phyloP scores from a whole-genome alignment of 2,888 invertebrate genomes.

The Chrysolina haemoptera region DNA sequence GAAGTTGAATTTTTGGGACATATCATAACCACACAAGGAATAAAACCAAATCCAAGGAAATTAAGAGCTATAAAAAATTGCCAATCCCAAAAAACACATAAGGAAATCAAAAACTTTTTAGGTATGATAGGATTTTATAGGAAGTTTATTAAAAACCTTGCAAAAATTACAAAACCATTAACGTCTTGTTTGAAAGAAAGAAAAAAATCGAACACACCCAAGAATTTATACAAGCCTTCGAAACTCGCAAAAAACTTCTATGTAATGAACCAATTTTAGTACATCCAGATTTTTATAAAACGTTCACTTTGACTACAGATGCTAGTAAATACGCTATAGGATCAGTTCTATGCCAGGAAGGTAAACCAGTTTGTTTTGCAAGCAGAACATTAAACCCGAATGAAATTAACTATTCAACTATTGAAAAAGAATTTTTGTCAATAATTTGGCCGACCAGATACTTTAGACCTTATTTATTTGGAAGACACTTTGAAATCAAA shows the following conservation, averaged over 20 bases:
- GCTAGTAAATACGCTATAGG: too few relatives aligned
- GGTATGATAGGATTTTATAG: too few relatives aligned
- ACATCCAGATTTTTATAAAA: too few relatives aligned
- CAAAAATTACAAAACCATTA: slow-evolving; percentile 46
- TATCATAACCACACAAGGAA: slow-evolving; percentile 58
- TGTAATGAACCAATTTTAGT: too few relatives aligned
- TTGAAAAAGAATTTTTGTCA: background rate
- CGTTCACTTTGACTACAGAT: too few relatives aligned
- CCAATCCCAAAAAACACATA: slow-evolving; percentile 50
- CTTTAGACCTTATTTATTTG: too few relatives aligned
- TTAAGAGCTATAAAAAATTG: slow-evolving; percentile 54
- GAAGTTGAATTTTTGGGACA: slow-evolving; percentile 61
- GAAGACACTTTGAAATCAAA: slow-evolving; percentile 2
- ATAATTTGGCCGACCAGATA: background rate
- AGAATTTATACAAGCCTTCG: slow-evolving; percentile 13
- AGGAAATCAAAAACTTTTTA: slow-evolving; percentile 59
- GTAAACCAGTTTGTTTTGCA: slow-evolving; percentile 21
- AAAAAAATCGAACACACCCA: slow-evolving; percentile 12
- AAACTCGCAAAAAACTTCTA: slow-evolving; percentile 24
- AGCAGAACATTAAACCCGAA: background rate
- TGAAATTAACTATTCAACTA: background rate
- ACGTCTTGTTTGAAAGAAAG: slow-evolving; percentile 17
- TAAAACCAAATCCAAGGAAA: slow-evolving; percentile 61
- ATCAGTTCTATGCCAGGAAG: too few relatives aligned
- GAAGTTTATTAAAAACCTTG: too few relatives aligned